Evolutionary conservation across 2,797 vertebrate genomes (phyloP).

Genomic region (Phoxinus dragarum): DNA sequence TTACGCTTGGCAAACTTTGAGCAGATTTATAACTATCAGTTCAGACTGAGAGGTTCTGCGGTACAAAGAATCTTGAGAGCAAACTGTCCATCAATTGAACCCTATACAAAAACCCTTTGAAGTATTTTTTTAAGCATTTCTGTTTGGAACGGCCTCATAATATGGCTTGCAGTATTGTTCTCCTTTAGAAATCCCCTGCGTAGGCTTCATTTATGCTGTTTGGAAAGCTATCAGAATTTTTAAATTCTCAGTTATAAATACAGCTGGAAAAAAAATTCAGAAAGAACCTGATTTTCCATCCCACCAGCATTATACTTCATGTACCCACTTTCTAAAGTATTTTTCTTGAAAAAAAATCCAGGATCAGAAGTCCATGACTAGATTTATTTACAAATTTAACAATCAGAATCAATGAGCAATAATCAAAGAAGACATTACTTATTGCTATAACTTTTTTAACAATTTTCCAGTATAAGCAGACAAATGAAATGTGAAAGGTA

Average conservation of each 20-base stretch:
- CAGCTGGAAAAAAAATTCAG: neutral
- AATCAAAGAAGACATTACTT: slow-evolving; percentile 5
- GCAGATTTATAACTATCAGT: slow-evolving; percentile 25
- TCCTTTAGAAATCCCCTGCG: neutral
- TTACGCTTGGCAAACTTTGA: slow-evolving; percentile 21
- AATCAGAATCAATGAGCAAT: neutral
- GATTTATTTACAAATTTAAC: neutral
- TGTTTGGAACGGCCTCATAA: neutral
- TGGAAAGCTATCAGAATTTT: neutral
- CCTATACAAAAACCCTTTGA: neutral
- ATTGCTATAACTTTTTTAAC: neutral
- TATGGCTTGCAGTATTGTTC: neutral
- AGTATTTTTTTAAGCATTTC: neutral
- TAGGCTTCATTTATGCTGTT: neutral
- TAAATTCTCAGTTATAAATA: neutral
- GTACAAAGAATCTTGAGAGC: slow-evolving; percentile 21
- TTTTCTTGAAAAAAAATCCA: neutral
- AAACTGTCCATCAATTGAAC: slow-evolving; percentile 15
- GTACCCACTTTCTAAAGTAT: neutral
- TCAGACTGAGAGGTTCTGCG: slow-evolving; percentile 25
- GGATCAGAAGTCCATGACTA: neutral
- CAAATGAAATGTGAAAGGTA: slow-evolving; percentile 58
- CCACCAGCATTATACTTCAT: neutral
- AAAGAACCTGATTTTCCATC: neutral
- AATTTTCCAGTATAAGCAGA: slow-evolving; percentile 62